phyloP scores from a whole-genome alignment of 2,888 invertebrate species.

The Ophioninae sp. region DNA sequence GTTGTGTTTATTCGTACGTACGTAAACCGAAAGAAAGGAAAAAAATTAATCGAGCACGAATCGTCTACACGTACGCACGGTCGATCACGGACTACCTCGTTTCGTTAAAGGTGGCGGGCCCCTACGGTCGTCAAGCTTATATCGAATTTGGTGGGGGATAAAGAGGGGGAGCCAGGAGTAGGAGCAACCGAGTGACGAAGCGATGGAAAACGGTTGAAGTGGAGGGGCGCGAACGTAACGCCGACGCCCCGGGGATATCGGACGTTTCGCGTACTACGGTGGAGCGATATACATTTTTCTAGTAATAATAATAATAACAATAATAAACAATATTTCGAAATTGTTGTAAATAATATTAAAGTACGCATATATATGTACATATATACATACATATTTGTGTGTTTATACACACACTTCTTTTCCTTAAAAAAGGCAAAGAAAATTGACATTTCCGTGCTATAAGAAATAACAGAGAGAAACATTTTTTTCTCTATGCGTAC shows the following conservation, averaged over 20 bases:
- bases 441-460: too few relatives aligned
- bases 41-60: conserved; percentile 1
- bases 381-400: too few relatives aligned
- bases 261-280: conserved; percentile 31
- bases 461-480: too few relatives aligned
- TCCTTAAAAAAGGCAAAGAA: too few relatives aligned
- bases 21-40: conserved; percentile 28
- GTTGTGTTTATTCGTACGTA: background rate
- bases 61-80: conserved; percentile 45
- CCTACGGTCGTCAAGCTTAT: conserved; percentile 56
- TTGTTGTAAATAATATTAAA: background rate
- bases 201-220: conserved; percentile 34
- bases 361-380: background rate
- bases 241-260: conserved; percentile 49
- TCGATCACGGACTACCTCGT: conserved; percentile 62
- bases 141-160: conserved; percentile 25
- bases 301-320: background rate
- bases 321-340: background rate
- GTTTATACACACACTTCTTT: too few relatives aligned
- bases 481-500: too few relatives aligned
- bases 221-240: conserved; percentile 19
- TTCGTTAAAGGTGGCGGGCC: conserved; percentile 55
- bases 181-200: conserved; percentile 17
- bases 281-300: conserved; percentile 2
- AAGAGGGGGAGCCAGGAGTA: conserved; percentile 15